Conservation (phyloP, 2,888 invertebrate genomes). For the Drosophila recens region DNA sequence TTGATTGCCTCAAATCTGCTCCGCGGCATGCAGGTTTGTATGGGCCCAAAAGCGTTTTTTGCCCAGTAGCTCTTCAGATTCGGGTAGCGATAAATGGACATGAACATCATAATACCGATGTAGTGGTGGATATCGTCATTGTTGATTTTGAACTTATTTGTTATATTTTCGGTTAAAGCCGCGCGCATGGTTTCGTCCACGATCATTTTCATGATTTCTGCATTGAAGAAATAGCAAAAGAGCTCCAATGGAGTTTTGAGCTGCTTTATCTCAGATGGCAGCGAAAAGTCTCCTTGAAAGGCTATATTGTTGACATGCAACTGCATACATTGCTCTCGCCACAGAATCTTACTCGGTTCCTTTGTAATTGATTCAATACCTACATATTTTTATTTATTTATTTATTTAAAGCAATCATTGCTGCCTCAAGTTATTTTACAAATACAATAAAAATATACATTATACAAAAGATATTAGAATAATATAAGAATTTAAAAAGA, state of each 20-base stretch:
- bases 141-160: slow-evolving; percentile 8
- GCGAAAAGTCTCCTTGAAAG: slow-evolving; percentile 19
- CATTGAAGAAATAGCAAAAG: slow-evolving; percentile 21
- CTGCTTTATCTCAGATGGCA: slow-evolving; percentile 9
- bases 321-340: slow-evolving; percentile 29
- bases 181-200: slow-evolving; percentile 17
- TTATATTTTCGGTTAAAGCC: slow-evolving; percentile 4
- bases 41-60: slow-evolving; percentile 1
- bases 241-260: slow-evolving; percentile 29
- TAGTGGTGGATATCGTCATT: slow-evolving; percentile 17
- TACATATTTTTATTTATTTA: too few species aligned
- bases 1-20: slow-evolving; percentile 19
- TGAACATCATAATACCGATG: slow-evolving; percentile 31
- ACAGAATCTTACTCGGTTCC: slow-evolving; percentile 17
- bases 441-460: too few species aligned
- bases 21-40: slow-evolving; percentile 36
- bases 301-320: slow-evolving; percentile 25
- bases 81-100: slow-evolving; percentile 42
- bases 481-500: too few species aligned
- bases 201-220: slow-evolving; percentile 23
- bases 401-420: too few species aligned
- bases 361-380: slow-evolving; percentile 20
- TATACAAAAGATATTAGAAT: too few species aligned
- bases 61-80: slow-evolving; percentile 50
- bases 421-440: too few species aligned